These are phyloP conservation scores for Ascidia mentula DNA, from an alignment of 23 tunicate genomes.

Conservation along the genomic window DNA sequence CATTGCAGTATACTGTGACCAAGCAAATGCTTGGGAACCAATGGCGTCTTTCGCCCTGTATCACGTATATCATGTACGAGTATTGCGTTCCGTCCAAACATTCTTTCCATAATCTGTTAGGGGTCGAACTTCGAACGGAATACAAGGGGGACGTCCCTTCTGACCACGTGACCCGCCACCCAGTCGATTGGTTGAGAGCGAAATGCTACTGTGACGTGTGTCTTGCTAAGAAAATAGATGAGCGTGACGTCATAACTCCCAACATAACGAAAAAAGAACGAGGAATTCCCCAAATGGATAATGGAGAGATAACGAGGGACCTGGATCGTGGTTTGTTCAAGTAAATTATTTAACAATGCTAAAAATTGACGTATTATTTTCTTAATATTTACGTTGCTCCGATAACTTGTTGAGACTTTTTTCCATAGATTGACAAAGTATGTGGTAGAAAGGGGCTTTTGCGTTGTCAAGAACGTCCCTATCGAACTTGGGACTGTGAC, in stretches of 20 bases:
- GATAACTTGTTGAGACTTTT: background rate
- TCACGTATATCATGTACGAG: too few species aligned
- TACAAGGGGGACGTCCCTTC: background rate
- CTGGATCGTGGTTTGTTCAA: background rate
- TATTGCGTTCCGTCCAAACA: too few species aligned
- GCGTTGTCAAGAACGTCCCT: slow-evolving; percentile 39
- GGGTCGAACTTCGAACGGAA: background rate
- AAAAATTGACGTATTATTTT: background rate
- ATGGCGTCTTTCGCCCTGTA: too few species aligned
- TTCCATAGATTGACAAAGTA: slow-evolving; percentile 18
- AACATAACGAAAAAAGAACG: background rate
- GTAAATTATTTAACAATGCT: background rate
- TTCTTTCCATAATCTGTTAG: too few species aligned
- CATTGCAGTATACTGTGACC: too few species aligned
- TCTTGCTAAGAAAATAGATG: slow-evolving; percentile 8
- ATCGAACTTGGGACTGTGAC: slow-evolving; percentile 6
- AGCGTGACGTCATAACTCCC: slow-evolving; percentile 14
- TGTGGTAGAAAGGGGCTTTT: slow-evolving; percentile 27
- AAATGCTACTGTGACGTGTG: slow-evolving; percentile 49
- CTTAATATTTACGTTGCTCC: background rate
- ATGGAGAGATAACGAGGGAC: background rate
- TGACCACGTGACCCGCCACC: slow-evolving; percentile 31
- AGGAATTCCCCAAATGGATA: background rate
- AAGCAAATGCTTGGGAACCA: too few species aligned
- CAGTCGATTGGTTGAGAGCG: slow-evolving; percentile 31